Base-by-base conservation (phyloP, 1,140 invertebrate species). In the Copidosoma floridanum region DNA sequence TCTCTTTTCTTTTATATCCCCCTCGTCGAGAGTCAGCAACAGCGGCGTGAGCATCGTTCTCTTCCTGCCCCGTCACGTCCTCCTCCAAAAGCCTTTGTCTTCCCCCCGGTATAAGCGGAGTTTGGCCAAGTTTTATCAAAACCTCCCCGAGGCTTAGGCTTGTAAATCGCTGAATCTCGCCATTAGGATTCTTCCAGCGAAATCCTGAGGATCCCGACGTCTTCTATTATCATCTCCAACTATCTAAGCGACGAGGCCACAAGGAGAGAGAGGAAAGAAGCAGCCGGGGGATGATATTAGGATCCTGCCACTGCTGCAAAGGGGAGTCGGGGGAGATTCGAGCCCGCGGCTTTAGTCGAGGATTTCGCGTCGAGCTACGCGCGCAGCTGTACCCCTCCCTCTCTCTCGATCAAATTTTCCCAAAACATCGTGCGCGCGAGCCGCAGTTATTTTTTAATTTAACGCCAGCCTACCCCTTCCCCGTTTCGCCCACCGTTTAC, bases 121-220 rank as follows among this genome's bases (percentile, higher is more conserved):
- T 16, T 16, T 5, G 16, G 38, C n/a, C 21, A 8, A 46, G 11
- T 56, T 56, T 56, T 56, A 56, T 56, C 53, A 56, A 56, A 56
- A 56, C 53, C 53, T 56, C 53, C 52, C 40, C 32, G 14, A n/a
- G 53, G 53, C 53, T 56, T 56, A 56, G 53, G 32, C 53, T 56
- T 56, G 53, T 56, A 56, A 56, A 56, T 56, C 53, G 41, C n/a
- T 35, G 29, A 41, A 46, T 44, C 27, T 56, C 27, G 41, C 53
- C 40, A 56, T 56, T 46, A 56, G 53, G 53, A 56, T 56, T 56
- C 53, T 46, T 32, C 41, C 53, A 16, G 16, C 53, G 29, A 35
- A 56, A 56, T 44, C 41, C 53, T 20, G 11, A 14, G 27, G 53
- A 55, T 55, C 29, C 32, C 47, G 8, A 35, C 44, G 11, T 2